Base-by-base conservation (phyloP, 2,113 vertebrate species). In the Lethenteron reissneri region DNA sequence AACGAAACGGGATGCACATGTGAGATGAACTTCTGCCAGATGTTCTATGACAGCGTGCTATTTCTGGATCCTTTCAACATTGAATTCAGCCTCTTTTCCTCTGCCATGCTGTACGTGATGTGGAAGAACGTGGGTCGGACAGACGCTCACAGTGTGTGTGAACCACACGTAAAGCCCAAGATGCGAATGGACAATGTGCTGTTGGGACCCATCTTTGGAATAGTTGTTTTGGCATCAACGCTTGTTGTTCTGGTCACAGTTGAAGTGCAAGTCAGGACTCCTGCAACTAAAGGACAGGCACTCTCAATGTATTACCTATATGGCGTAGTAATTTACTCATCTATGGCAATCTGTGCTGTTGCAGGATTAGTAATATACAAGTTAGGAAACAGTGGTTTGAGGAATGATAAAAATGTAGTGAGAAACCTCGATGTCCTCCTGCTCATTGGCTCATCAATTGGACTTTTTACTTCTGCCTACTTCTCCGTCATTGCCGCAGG, bases 41-140 rank as follows among this genome's bases (percentile, higher is more conserved):
- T 85, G 77, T 94, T 95, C 75, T 79, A 90, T 76, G 80, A 84
- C 0, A 86, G 85, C n/a, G 88, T 81, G 70, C 87, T 84, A 75
- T 97, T 90, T 81, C 77, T 96, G 57, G 90, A 95, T 41, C 90
- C 92, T 25, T 92, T 95, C 76, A 95, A 91, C 79, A 91, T 91
- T 0, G 92, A 96, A 76, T 95, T 92, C 80, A 89, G 89, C 71
- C 87, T 96, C 74, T 92, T 95, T 3, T 89, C 91, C 14, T 89
- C 88, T 3, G 85, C 88, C 72, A 85, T 90, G 85, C 78, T 86
- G 58, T 96, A 89, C 2, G 81, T 95, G 75, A 94, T 92, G 91
- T 94, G 89, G 90, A 90, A 89, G 78, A 96, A 96, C 0, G 86
- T 97, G 2, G 89, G 88, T 6, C 82, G 90, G 58, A 74, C 85